These are phyloP conservation scores for Tuta absoluta DNA, from an alignment of 2,888 invertebrate species.

Conservation along the genomic window DNA sequence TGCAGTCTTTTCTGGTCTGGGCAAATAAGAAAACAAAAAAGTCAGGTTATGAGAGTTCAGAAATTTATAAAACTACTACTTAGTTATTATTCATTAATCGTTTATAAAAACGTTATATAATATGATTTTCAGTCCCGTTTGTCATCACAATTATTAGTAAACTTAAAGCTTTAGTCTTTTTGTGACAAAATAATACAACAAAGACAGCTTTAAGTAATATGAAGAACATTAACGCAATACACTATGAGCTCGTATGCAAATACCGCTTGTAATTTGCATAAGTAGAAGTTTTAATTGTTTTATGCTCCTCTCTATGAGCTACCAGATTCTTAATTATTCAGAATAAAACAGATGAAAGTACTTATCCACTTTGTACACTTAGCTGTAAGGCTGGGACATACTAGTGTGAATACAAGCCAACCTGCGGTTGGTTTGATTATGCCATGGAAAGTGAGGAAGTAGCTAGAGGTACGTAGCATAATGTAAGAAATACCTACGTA, in stretches of 20 bases:
- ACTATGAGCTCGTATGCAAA: constrained; percentile 63
- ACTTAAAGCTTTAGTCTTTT: constrained; percentile 19
- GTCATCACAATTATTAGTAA: no score
- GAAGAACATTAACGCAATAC: constrained; percentile 34
- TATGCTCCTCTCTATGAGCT: constrained; percentile 50
- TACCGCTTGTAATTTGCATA: constrained; percentile 66
- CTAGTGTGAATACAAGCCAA: neutral
- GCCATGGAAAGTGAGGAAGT: no score
- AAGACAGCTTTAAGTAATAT: neutral
- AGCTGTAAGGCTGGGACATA: neutral
- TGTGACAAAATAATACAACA: constrained; percentile 17
- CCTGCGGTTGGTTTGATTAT: neutral
- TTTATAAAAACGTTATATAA: no score
- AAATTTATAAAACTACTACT: neutral
- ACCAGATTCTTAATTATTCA: constrained; percentile 36
- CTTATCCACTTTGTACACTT: constrained; percentile 20
- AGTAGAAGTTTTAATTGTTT: constrained; percentile 59
- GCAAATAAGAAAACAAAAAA: no score
- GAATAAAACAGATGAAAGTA: constrained; percentile 19
- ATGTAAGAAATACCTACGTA: no score
- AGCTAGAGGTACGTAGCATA: no score
- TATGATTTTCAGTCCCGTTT: no score
- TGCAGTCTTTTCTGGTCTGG: no score
- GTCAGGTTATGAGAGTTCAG: no score
- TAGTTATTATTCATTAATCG: no score